Evolutionary conservation across 2,888 invertebrate species (phyloP).

Genomic region (Dastarcus helophoroides): DNA sequence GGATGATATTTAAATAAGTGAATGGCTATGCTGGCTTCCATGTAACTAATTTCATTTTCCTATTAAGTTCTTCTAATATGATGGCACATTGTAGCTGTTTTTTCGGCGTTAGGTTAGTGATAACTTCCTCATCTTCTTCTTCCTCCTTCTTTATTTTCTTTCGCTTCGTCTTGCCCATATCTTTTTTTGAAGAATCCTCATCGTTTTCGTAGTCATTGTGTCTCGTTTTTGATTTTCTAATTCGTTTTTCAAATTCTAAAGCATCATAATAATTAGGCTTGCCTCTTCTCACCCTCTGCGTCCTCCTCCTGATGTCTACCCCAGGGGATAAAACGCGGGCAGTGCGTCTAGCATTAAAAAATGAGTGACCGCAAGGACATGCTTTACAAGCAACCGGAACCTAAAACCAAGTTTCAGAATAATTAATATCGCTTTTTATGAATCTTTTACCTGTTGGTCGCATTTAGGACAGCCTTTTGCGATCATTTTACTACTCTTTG

Average conservation of each 20-base stretch:
- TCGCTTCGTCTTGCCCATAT: constrained; percentile 28
- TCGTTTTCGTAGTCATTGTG: constrained; percentile 43
- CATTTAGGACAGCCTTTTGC: constrained; percentile 30
- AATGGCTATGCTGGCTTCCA: constrained; percentile 49
- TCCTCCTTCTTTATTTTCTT: constrained; percentile 35
- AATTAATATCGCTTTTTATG: no score
- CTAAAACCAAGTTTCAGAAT: constrained; percentile 32
- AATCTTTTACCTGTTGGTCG: constrained; percentile 25
- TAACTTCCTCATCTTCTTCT: constrained; percentile 35
- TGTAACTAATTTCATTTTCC: constrained; percentile 61
- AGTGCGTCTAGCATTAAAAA: constrained; percentile 56
- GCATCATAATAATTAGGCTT: constrained; percentile 78
- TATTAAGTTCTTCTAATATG: constrained; percentile 67
- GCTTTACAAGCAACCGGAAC: constrained; percentile 77
- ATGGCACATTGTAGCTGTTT: constrained; percentile 61
- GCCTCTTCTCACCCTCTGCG: constrained; percentile 61
- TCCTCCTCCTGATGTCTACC: constrained; percentile 48
- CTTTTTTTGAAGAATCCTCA: constrained; percentile 40
- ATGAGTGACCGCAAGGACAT: constrained; percentile 73
- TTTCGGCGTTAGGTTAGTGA: constrained; percentile 41
- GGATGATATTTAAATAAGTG: not conserved
- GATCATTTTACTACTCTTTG: constrained; percentile 28
- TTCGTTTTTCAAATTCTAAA: constrained; percentile 66
- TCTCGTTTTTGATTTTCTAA: constrained; percentile 43
- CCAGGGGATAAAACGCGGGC: constrained; percentile 39